These are phyloP conservation scores for Gymnocheta viridis DNA, from an alignment of 2,888 invertebrate genomes.

Conservation along the genomic window DNA sequence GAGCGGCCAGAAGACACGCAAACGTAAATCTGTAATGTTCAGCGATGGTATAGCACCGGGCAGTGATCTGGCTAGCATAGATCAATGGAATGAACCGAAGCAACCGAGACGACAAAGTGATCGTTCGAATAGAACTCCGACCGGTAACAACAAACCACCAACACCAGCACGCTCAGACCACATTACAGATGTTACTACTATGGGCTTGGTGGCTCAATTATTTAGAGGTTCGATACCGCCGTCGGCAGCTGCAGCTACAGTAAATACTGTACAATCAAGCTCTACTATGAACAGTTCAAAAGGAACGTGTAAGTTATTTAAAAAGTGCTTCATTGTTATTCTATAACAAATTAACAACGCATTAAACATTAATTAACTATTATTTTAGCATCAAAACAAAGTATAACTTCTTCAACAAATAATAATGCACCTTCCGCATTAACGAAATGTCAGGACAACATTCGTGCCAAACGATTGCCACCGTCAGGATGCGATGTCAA, in stretches of 20 bases:
- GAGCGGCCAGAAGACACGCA: conserved; percentile 82
- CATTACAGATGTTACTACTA: conserved; percentile 73
- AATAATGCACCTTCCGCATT: conserved; percentile 65
- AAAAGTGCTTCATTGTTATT: neutral
- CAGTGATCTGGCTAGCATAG: conserved; percentile 89
- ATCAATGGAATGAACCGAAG: conserved; percentile 84
- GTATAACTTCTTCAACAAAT: conserved; percentile 46
- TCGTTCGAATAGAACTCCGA: conserved; percentile 54
- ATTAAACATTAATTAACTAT: neutral
- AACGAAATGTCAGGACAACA: conserved; percentile 49
- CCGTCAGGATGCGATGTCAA: conserved; percentile 76
- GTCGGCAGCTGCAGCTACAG: conserved; percentile 76
- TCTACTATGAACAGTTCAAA: neutral
- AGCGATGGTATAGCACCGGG: conserved; percentile 94
- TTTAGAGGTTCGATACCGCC: conserved; percentile 80
- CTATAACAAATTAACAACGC: neutral
- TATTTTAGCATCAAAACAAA: conserved; percentile 47
- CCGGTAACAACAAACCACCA: conserved; percentile 71
- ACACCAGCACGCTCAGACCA: conserved; percentile 73
- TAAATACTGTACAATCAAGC: conserved; percentile 70
- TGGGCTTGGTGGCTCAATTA: conserved; percentile 78
- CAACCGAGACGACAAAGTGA: conserved; percentile 77
- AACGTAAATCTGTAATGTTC: conserved; percentile 91
- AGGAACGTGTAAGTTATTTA: conserved; percentile 27
- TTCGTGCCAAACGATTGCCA: conserved; percentile 75